A percentile compares a stretch with the other conserved stretches of the same genome.
Conservation (phyloP, 2,113 vertebrate species). For the Phyllostomus hastatus region DNA sequence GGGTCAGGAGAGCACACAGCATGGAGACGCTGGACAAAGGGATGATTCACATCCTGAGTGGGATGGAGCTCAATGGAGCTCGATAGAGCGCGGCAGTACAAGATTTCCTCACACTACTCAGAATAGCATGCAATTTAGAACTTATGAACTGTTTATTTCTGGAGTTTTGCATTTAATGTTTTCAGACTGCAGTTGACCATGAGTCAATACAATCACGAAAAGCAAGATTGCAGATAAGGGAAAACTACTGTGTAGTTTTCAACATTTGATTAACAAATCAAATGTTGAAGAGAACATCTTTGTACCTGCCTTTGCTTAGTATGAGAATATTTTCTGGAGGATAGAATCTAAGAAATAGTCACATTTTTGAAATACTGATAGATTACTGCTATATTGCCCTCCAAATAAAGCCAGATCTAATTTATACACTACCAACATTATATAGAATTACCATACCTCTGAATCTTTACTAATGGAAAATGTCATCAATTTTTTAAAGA, state of each 20-base stretch:
- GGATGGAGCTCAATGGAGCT: background rate
- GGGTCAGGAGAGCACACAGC: background rate
- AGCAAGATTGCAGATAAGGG: background rate
- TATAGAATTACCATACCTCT: background rate
- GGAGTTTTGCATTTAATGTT: background rate
- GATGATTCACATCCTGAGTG: background rate
- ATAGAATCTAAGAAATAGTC: background rate
- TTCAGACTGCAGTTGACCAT: background rate
- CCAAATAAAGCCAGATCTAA: background rate
- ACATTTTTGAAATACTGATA: background rate
- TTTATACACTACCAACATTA: background rate
- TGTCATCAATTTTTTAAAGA: background rate
- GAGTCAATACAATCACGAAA: background rate
- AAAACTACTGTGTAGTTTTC: background rate
- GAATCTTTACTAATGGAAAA: background rate
- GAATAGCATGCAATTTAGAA: background rate
- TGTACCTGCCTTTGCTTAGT: background rate
- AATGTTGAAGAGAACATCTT: background rate
- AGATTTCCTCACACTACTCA: background rate
- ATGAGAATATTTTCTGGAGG: background rate
- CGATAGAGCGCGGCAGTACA: rapidly evolving
- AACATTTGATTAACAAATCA: background rate
- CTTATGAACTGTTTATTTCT: background rate
- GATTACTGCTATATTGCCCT: background rate
- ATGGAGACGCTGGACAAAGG: background rate